Base-by-base conservation (phyloP, 2,888 invertebrate genomes). In the Dryocosmus kuriphilus region DNA sequence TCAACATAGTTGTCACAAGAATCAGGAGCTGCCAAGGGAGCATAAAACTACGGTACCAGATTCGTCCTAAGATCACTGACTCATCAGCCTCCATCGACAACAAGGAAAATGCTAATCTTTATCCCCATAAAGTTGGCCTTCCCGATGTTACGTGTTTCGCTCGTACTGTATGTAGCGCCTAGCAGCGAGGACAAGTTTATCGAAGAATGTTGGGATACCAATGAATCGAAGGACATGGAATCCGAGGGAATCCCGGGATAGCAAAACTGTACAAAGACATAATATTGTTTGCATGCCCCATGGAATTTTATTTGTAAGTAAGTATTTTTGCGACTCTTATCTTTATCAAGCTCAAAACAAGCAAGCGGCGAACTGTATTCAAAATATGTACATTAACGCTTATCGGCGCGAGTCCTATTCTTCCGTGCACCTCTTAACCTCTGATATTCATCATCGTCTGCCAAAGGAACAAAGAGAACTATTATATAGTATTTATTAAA, bases 41-140 rank as follows among this genome's bases (percentile, higher is more conserved):
- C 85, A 85, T 86, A 87, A 86, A 86, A 83, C 85, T 81, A 88
- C 86, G 86, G 86, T 88, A 86, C n/a, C 89, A 87, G 85, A 87
- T 89, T n/a, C 85, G 85, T 88, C 86, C 85, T 84, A 88, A 87
- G 88, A 85, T 86, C 84, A 86, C 83, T 87, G 89, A n/a, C 88
- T 89, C 88, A 86, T 85, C 67, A 81, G 79, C 81, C 83, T 86
- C 85, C 85, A n/a, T 85, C 85, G 83, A 82, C 87, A 83, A 88
- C 86, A 85, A 87, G 83, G n/a, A 86, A 87, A 85, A 86, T 86
- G 88, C 87, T 88, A n/a, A 89, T 85, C 86, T 88, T 85, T 85
- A 86, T 85, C 85, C 88, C 87, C 86, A 85, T 89, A 86, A n/a
- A 85, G 87, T 90, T 90, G 88, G 90, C 89, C 89, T 89, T 89